Evolutionary conservation across 2,888 invertebrate species (phyloP).

Genomic region (Quadroppia sp.): DNA sequence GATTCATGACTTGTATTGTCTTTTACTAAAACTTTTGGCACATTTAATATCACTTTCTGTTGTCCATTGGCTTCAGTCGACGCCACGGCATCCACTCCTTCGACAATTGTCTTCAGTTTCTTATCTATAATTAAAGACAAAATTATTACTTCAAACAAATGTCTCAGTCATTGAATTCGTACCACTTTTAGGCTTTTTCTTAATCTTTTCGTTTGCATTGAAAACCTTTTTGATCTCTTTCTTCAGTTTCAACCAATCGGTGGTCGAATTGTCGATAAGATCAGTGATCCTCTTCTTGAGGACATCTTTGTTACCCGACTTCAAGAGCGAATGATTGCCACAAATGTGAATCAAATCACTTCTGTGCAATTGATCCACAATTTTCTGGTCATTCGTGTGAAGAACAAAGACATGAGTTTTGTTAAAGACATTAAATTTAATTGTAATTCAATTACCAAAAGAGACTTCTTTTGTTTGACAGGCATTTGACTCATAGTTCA

Average conservation of each 20-base stretch:
- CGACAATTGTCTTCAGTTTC: neutral
- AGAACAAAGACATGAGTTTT: too few species aligned
- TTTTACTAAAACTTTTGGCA: neutral
- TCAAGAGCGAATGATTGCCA: neutral
- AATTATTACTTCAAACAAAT: neutral
- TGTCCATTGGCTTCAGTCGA: neutral
- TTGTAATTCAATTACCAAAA: too few species aligned
- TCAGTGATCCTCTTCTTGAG: neutral
- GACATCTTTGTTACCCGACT: neutral
- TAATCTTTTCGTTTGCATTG: neutral
- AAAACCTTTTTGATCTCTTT: conserved; percentile 22
- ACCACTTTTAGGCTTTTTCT: conserved; percentile 18
- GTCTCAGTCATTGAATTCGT: neutral
- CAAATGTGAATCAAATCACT: neutral
- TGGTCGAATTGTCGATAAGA: neutral
- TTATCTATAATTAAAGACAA: neutral
- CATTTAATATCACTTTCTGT: neutral
- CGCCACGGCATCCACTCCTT: neutral
- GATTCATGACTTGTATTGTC: neutral
- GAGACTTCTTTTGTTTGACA: too few species aligned
- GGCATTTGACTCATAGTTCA: too few species aligned
- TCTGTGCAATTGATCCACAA: too few species aligned
- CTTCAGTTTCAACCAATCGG: neutral
- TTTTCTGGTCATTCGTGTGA: too few species aligned
- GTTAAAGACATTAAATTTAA: too few species aligned